phyloP scores from a whole-genome alignment of 2,797 vertebrate genomes.

The Euthynnus affinis region DNA sequence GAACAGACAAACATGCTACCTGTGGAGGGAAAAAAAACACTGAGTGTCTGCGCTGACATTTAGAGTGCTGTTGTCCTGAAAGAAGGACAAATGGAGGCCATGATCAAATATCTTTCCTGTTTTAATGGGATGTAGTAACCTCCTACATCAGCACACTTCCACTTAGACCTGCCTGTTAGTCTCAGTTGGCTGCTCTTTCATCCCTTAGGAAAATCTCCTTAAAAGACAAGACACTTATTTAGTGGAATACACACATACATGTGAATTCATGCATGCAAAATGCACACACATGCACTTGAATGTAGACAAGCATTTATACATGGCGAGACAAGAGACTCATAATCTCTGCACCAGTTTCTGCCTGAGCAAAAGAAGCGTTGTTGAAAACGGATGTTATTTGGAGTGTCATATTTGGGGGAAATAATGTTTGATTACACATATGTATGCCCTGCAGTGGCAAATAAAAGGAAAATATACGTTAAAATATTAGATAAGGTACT shows the following conservation, averaged over 20 bases:
- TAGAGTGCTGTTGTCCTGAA: slow-evolving; percentile 51
- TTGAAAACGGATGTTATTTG: slow-evolving; percentile 4
- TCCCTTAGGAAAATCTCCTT: slow-evolving; percentile 50
- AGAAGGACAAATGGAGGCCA: slow-evolving; percentile 69
- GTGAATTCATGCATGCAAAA: slow-evolving; percentile 43
- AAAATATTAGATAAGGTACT: background rate
- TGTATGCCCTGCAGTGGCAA: background rate
- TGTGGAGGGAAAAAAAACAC: slow-evolving; percentile 38
- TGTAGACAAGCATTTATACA: slow-evolving; percentile 4
- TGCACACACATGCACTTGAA: background rate
- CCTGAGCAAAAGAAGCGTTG: background rate
- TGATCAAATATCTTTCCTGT: slow-evolving; percentile 68
- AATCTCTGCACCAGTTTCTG: slow-evolving; percentile 2
- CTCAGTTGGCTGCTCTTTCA: slow-evolving; percentile 69
- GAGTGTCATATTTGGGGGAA: background rate
- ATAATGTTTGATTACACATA: background rate
- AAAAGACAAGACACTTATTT: slow-evolving; percentile 61
- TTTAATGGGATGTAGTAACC: slow-evolving; percentile 71
- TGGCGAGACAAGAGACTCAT: background rate
- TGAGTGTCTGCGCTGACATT: slow-evolving; percentile 47
- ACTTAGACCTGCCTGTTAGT: slow-evolving; percentile 77
- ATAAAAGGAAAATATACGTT: background rate
- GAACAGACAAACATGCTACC: slow-evolving; percentile 50
- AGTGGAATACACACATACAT: slow-evolving; percentile 32
- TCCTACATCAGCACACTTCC: slow-evolving; percentile 74